Conservation (phyloP, 2,888 invertebrate species). For the Pandemis corylana region DNA sequence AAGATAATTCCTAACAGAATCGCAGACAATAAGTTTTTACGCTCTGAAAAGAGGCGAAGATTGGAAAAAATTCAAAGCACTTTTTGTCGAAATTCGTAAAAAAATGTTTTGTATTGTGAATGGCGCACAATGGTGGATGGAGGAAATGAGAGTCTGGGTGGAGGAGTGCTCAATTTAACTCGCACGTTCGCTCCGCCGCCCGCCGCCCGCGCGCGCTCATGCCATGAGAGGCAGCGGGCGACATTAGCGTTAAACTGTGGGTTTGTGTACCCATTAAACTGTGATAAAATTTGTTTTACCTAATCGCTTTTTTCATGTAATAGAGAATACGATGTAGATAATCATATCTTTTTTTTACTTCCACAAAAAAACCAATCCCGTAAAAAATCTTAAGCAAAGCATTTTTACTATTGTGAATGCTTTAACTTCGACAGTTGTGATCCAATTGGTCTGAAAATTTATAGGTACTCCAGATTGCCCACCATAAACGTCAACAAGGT, state of each 20-base stretch:
- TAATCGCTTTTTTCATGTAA: no score
- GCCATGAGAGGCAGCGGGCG: constrained; percentile 32
- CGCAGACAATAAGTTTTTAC: constrained; percentile 77
- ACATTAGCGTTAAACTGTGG: not conserved
- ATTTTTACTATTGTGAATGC: no score
- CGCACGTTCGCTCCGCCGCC: constrained; percentile 55
- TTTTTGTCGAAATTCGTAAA: constrained; percentile 82
- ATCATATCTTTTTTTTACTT: no score
- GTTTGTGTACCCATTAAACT: no score
- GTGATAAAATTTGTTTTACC: not conserved
- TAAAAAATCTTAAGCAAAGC: no score
- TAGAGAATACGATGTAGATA: no score
- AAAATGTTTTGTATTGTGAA: constrained; percentile 84
- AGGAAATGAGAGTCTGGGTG: constrained; percentile 84
- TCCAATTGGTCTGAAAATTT: no score
- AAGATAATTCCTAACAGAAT: constrained; percentile 30
- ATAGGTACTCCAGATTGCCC: no score
- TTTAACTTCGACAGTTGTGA: no score
- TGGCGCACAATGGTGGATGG: constrained; percentile 79
- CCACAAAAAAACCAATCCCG: no score
- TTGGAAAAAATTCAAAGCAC: constrained; percentile 83
- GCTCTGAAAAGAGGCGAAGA: constrained; percentile 80
- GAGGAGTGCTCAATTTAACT: constrained; percentile 81
- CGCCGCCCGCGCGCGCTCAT: constrained; percentile 53
- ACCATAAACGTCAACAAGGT: no score